A percentile compares a stretch with the other conserved stretches of the same genome.
These are phyloP conservation scores for Tamandua tetradactyla DNA, from an alignment of 2,797 vertebrate genomes.

Conservation along the genomic window DNA sequence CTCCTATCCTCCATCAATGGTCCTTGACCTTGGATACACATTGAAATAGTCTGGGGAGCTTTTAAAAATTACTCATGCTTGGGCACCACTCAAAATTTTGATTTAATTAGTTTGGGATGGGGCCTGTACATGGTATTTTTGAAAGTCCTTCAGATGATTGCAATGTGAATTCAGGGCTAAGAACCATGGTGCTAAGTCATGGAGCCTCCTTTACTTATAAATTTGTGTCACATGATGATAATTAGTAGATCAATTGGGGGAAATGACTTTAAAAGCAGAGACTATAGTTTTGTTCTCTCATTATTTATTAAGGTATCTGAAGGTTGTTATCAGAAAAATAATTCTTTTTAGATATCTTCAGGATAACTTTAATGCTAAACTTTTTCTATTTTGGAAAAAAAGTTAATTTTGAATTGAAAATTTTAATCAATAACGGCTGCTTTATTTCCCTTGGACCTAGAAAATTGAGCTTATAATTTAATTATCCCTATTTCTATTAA, in stretches of 20 bases:
- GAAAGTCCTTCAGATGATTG: not conserved
- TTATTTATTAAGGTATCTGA: not conserved
- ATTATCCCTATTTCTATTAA: not conserved
- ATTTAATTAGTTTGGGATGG: not conserved
- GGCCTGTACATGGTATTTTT: not conserved
- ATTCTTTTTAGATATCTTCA: not conserved
- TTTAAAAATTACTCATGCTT: not conserved
- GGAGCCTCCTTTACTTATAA: not conserved
- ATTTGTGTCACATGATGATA: not conserved
- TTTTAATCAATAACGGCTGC: not conserved
- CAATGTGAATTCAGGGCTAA: not conserved
- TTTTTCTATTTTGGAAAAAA: not conserved
- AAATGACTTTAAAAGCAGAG: not conserved
- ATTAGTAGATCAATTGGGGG: not conserved
- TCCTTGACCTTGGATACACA: not conserved
- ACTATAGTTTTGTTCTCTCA: not conserved
- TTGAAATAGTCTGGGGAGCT: not conserved
- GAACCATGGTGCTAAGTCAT: not conserved
- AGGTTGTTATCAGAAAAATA: not conserved
- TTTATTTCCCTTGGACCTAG: conserved; percentile 19
- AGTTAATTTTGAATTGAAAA: not conserved
- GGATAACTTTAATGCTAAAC: not conserved
- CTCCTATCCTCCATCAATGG: not conserved
- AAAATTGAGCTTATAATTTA: not conserved
- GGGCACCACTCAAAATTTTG: not conserved